Conservation (phyloP, 2,797 vertebrate genomes). For the Sebastes flavidus region DNA sequence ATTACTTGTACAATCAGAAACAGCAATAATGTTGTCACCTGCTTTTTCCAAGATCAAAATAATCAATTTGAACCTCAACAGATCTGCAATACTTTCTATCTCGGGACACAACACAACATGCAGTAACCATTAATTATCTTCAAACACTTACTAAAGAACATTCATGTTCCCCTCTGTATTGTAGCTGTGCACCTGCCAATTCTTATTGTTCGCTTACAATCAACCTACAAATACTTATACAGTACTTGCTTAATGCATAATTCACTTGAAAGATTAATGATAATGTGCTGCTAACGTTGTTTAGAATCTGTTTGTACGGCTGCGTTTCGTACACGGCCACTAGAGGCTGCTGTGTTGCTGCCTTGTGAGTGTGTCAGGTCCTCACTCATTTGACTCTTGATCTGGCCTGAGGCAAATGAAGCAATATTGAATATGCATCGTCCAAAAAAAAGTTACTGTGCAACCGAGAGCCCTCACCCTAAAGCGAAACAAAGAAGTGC, state of each 20-base stretch:
- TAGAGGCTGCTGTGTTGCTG: not conserved
- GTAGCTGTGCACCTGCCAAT: not conserved
- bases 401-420: not conserved
- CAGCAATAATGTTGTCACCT: not conserved
- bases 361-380: not conserved
- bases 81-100: not conserved
- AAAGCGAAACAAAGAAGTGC: not conserved
- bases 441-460: not conserved
- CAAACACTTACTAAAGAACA: not conserved
- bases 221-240: not conserved
- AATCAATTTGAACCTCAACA: not conserved
- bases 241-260: not conserved
- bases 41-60: not conserved
- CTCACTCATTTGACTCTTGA: constrained; percentile 14
- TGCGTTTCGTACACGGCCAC: not conserved
- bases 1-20: not conserved
- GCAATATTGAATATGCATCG: constrained; percentile 16
- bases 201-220: not conserved
- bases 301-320: not conserved
- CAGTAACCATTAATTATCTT: not conserved
- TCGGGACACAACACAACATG: not conserved
- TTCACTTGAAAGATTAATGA: not conserved
- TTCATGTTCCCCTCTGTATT: not conserved
- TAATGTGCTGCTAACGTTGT: not conserved
- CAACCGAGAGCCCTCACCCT: constrained; percentile 2